phyloP scores from a whole-genome alignment of 1,140 invertebrate genomes.

The Drosophila orena region DNA sequence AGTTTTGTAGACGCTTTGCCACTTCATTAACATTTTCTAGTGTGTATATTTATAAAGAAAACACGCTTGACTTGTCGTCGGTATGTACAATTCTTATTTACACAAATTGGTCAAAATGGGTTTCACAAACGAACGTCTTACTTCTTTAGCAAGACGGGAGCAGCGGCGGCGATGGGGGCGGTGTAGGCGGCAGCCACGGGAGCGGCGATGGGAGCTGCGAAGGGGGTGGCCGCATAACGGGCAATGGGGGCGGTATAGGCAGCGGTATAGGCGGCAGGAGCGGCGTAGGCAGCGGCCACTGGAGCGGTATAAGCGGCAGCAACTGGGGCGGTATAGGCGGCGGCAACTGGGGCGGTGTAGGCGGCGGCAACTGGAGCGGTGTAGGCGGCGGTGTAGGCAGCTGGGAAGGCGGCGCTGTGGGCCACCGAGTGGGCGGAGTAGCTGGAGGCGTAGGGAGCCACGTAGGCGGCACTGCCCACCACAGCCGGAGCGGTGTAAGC shows the following conservation, averaged over 20 bases:
- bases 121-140: constrained; percentile 33
- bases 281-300: constrained; percentile 72
- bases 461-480: constrained; percentile 80
- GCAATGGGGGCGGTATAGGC: constrained; percentile 58
- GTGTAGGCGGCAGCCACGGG: constrained; percentile 53
- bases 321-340: constrained; percentile 49
- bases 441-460: constrained; percentile 85
- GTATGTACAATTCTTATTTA: constrained; percentile 64
- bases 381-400: neutral
- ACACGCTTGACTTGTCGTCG: constrained; percentile 6
- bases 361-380: constrained; percentile 25
- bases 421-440: constrained; percentile 65
- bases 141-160: constrained; percentile 71
- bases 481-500: constrained; percentile 84
- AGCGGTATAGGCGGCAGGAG: constrained; percentile 62
- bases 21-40: no score
- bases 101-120: constrained; percentile 52
- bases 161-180: constrained; percentile 56
- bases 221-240: constrained; percentile 83
- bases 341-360: constrained; percentile 44
- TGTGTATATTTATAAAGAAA: constrained; percentile 1
- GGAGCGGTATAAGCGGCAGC: constrained; percentile 72
- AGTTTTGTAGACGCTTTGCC: no score
- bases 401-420: constrained; percentile 74
- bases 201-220: constrained; percentile 70